These are phyloP conservation scores for Atta colombica DNA, from an alignment of 1,140 invertebrate species.

Conservation along the genomic window DNA sequence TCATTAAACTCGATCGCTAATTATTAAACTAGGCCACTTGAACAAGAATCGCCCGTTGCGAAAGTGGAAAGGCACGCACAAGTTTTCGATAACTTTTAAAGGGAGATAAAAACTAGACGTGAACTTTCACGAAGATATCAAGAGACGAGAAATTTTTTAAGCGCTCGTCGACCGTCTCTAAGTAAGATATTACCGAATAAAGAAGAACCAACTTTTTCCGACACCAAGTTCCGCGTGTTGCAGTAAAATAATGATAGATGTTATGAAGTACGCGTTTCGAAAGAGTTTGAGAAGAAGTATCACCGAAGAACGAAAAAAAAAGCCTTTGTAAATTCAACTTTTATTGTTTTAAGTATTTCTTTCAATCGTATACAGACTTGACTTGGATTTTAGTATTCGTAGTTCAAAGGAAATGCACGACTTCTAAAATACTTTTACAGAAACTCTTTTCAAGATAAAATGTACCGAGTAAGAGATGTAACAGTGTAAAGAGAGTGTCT, in stretches of 20 bases:
- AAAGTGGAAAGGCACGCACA: conserved; percentile 47
- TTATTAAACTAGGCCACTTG: conserved; percentile 42
- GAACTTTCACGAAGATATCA: conserved; percentile 30
- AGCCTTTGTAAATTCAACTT: conserved; percentile 7
- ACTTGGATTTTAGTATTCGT: background rate
- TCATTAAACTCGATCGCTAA: conserved; percentile 41
- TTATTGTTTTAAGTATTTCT: conserved; percentile 25
- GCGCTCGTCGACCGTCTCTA: background rate
- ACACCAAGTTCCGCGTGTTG: conserved; percentile 18
- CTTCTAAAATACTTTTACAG: background rate
- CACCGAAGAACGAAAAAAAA: background rate
- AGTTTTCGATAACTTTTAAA: conserved; percentile 54
- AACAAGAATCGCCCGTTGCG: conserved; percentile 19
- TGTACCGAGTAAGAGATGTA: background rate
- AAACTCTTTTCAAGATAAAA: background rate
- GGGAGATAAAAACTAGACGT: conserved; percentile 37
- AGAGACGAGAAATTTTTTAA: conserved; percentile 41
- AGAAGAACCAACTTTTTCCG: conserved; percentile 36
- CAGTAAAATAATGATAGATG: conserved; percentile 33
- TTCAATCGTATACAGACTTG: background rate
- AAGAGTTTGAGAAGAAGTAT: conserved; percentile 27
- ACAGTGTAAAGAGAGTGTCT: background rate
- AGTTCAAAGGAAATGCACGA: background rate
- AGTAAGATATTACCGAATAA: conserved; percentile 50
- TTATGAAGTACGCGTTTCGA: background rate